A percentile compares a stretch with the other conserved stretches of the same genome.
These are phyloP conservation scores for Gymnorhina tibicen DNA, from an alignment of 2,113 vertebrate species.

Conservation along the genomic window DNA sequence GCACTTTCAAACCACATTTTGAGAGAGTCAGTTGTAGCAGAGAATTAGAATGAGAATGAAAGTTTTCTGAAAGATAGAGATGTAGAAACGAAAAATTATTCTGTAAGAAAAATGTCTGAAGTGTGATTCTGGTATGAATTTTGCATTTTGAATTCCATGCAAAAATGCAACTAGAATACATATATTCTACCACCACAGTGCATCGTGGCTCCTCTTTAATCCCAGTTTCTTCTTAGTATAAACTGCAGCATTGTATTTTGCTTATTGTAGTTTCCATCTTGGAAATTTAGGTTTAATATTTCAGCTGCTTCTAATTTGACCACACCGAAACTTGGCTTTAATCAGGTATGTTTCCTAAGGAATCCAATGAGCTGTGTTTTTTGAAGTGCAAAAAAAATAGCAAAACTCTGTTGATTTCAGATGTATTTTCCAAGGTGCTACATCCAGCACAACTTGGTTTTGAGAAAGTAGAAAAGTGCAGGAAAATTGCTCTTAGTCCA, in stretches of 20 bases:
- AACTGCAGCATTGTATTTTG: neutral
- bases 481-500: neutral
- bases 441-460: neutral
- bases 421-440: constrained; percentile 23
- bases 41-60: neutral
- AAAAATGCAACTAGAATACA: neutral
- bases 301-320: constrained; percentile 47
- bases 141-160: neutral
- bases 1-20: neutral
- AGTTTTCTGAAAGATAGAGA: neutral
- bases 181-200: neutral
- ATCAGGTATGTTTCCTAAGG: neutral
- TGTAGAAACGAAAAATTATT: neutral
- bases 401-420: neutral
- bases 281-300: constrained; percentile 2
- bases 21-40: neutral
- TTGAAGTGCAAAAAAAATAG: neutral
- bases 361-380: neutral
- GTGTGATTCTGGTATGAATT: neutral
- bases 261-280: neutral
- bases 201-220: neutral
- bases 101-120: neutral
- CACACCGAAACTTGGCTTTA: constrained; percentile 10
- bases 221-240: neutral
- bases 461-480: neutral